Base-by-base conservation (phyloP, 2,113 vertebrate genomes). In the Oncorhynchus mykiss region DNA sequence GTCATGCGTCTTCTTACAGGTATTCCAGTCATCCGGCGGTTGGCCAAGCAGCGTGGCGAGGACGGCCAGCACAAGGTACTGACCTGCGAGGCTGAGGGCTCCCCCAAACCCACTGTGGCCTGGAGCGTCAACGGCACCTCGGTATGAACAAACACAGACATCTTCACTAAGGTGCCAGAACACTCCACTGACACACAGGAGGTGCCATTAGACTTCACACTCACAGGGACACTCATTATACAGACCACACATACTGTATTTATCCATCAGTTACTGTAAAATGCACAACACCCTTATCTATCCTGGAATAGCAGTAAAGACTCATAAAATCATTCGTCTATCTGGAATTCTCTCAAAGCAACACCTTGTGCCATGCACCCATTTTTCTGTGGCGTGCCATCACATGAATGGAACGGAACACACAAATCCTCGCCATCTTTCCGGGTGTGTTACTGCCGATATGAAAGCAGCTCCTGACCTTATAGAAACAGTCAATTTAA, bases 41-140 rank as follows among this genome's bases (percentile, higher is more conserved):
- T 99, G 88, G 85, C 85, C 62, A 96, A 97, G 87, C 88, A 86
- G 75, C 92, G 89, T 1, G 88, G 92, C 39, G 84, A 93, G 62
- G 94, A 95, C 76, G 94, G 92, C 80, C 88, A 87, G 57, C 94
- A 93, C 77, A 95, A 96, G 92, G 93, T 96, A 62, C 88, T 99
- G 81, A 90, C 88, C 76, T 99, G 97, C 78, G 94, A 94, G 0
- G 96, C 94, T 72, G 96, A 98, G 89, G 97, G 97, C 70, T 97
- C 92, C 82, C 97, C 97, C 2, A 97, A 96, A 75, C 97, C 97
- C 76, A 89, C 88, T 49, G 95, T 98, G 74, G 94, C 94, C 54
- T 98, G 97, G 96, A 96, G 93, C 88, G 90, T 96, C 90, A 96
- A 96, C 0, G 95, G 95, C 76, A 96, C 91, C 0, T 90, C 91